These are phyloP conservation scores for Lithophane semibrunnea DNA, from an alignment of 2,888 invertebrate species.

Conservation along the genomic window DNA sequence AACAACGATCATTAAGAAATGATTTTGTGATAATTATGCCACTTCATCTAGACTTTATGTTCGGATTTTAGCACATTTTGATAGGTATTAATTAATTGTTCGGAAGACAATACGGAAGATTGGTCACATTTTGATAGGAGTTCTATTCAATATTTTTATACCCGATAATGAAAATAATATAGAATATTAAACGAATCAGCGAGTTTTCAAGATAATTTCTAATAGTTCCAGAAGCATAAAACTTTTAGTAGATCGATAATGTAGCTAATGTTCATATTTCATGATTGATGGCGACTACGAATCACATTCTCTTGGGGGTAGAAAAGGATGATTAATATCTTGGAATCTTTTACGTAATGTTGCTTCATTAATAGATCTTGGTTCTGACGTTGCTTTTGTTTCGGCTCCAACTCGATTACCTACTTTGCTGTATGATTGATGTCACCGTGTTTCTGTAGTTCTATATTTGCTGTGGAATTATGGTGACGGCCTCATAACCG, in stretches of 20 bases:
- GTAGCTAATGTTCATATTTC: conserved; percentile 29
- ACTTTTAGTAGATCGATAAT: conserved; percentile 16
- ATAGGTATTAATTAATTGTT: background rate
- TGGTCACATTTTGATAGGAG: background rate
- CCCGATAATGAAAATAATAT: background rate
- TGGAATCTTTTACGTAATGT: conserved; percentile 34
- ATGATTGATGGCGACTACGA: conserved; percentile 44
- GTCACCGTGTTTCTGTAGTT: conserved; percentile 11
- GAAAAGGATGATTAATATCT: conserved; percentile 52
- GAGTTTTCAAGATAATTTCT: conserved; percentile 4
- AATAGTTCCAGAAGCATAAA: background rate
- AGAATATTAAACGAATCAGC: background rate
- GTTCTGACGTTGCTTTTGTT: conserved; percentile 33
- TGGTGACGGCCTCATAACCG: conserved; percentile 37
- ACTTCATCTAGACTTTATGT: background rate
- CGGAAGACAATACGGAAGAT: background rate
- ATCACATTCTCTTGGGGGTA: conserved; percentile 19
- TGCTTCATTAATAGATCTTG: conserved; percentile 47
- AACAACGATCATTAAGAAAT: background rate
- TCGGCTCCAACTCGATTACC: conserved; percentile 19
- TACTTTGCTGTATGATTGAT: conserved; percentile 47
- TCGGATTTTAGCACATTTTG: background rate
- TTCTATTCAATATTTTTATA: background rate
- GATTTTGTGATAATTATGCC: background rate
- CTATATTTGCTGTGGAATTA: conserved; percentile 38